A percentile compares a stretch with the other conserved stretches of the same genome.
These are phyloP conservation scores for Palloptera scutellata DNA, from an alignment of 2,888 invertebrate genomes.

Conservation along the genomic window DNA sequence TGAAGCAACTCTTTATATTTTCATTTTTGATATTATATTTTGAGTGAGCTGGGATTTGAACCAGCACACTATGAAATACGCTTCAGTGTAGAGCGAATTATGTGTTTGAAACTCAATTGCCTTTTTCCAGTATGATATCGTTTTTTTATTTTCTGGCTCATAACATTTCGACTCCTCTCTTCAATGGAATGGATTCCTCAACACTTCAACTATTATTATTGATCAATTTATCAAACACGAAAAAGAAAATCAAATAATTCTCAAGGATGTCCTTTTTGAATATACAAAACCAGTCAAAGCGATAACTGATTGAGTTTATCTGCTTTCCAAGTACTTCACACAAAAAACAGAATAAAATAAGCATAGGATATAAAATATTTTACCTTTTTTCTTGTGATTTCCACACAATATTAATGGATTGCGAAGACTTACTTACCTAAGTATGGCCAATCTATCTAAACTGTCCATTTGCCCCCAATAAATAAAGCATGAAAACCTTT, in stretches of 20 bases:
- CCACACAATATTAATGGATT: conserved; percentile 21
- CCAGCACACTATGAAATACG: too few relatives aligned
- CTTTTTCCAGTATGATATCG: too few relatives aligned
- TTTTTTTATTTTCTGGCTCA: too few relatives aligned
- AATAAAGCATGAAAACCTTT: conserved; percentile 37
- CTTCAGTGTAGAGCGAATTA: too few relatives aligned
- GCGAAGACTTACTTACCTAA: conserved; percentile 25
- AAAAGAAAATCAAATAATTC: too few relatives aligned
- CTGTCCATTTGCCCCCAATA: conserved; percentile 42
- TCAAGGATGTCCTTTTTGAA: conserved; percentile 35
- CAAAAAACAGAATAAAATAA: not conserved
- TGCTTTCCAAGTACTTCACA: not conserved
- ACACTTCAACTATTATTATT: conserved; percentile 42
- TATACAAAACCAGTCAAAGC: conserved; percentile 12
- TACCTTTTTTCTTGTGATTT: conserved; percentile 15
- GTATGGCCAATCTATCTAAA: conserved; percentile 43
- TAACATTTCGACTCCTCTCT: not conserved
- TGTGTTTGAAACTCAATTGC: too few relatives aligned
- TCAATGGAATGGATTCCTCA: conserved; percentile 30
- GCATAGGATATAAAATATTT: conserved; percentile 2
- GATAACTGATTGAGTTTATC: conserved; percentile 3
- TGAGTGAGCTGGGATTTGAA: too few relatives aligned
- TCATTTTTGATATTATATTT: too few relatives aligned
- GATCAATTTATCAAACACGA: conserved; percentile 38
- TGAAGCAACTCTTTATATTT: too few relatives aligned